These are phyloP conservation scores for Mionectes olivaceus DNA, from an alignment of 2,797 vertebrate genomes.

Conservation along the genomic window DNA sequence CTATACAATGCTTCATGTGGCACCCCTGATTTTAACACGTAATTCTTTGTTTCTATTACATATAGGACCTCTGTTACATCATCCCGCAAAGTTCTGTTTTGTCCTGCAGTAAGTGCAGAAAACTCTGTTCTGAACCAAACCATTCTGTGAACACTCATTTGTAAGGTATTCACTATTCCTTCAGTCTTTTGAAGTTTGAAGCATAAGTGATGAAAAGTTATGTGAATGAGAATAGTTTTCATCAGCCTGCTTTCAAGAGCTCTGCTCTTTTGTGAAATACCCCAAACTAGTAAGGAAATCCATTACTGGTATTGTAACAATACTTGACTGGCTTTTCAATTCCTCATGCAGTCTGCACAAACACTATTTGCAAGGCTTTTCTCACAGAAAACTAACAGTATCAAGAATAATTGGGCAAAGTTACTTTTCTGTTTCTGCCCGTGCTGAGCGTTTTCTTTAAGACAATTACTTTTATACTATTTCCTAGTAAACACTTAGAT, in stretches of 20 bases:
- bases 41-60: neutral
- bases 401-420: neutral
- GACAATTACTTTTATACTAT: neutral
- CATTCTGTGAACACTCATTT: neutral
- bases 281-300: neutral
- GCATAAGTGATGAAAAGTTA: neutral
- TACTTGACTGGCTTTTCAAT: neutral
- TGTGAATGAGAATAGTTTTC: neutral
- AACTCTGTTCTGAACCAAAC: neutral
- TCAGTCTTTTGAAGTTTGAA: neutral
- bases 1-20: neutral
- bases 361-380: neutral
- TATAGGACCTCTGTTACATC: neutral
- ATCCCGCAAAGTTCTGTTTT: neutral
- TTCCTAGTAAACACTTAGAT: neutral
- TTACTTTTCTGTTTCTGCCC: neutral
- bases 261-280: neutral
- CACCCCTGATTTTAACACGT: neutral
- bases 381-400: neutral
- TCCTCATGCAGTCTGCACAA: conserved; percentile 1
- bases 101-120: neutral
- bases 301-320: neutral
- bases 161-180: neutral
- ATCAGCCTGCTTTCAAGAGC: neutral
- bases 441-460: neutral